Percentiles rank a stretch among this genome's conserved stretches.
These are phyloP conservation scores for Oedothorax gibbosus DNA, from an alignment of 1,140 invertebrate species.

Conservation along the genomic window DNA sequence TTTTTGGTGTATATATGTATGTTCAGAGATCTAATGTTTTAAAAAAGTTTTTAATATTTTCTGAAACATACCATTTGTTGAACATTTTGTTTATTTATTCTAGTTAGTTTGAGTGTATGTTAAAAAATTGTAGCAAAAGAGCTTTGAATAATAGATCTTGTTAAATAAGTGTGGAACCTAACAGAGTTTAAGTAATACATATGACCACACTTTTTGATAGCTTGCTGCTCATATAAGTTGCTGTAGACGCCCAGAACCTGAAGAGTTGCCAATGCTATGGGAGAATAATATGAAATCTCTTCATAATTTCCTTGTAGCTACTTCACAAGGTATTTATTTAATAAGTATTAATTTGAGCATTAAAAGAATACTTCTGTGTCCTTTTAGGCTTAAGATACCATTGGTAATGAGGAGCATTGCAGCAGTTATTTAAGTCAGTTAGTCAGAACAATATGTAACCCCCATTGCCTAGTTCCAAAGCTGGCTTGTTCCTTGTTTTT, in stretches of 20 bases:
- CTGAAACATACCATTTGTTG: no score
- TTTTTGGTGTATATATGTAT: no score
- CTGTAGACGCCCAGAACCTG: constrained; percentile 80
- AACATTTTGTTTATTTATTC: no score
- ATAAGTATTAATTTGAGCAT: neutral
- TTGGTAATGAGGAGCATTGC: no score
- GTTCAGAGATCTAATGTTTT: no score
- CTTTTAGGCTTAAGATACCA: no score
- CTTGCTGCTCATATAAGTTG: constrained; percentile 74
- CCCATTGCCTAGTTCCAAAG: no score
- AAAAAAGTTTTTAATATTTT: no score
- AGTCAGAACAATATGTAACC: no score
- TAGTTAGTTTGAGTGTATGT: neutral
- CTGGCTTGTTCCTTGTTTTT: no score
- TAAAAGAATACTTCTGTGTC: no score
- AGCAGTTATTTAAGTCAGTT: no score
- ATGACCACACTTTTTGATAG: constrained; percentile 47
- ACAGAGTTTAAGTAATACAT: neutral
- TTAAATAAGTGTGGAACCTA: neutral
- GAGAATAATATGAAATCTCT: constrained; percentile 78
- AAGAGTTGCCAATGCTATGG: constrained; percentile 80
- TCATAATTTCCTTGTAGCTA: constrained; percentile 73
- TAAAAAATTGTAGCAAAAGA: neutral
- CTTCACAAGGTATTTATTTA: constrained; percentile 68
- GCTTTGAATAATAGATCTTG: neutral